Evolutionary conservation across 1,140 invertebrate species (phyloP).

Genomic region (Diorhabda sublineata): DNA sequence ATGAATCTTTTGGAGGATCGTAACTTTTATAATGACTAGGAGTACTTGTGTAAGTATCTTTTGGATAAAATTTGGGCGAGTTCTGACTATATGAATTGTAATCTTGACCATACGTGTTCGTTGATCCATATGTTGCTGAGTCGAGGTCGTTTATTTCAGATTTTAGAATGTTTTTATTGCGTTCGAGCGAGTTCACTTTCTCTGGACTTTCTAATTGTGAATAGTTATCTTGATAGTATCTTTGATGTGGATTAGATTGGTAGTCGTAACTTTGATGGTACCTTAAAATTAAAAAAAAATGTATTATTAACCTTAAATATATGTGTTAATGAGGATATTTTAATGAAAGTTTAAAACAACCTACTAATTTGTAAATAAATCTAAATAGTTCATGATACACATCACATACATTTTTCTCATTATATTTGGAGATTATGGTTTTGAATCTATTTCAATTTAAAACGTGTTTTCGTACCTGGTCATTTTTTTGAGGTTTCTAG

Average conservation of each 20-base stretch:
- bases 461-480: no score
- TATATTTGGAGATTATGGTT: no score
- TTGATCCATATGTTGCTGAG: conserved; percentile 36
- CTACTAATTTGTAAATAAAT: no score
- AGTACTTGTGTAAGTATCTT: conserved; percentile 18
- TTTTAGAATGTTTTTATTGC: conserved; percentile 35
- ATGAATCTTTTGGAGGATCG: conserved; percentile 5
- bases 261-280: conserved; percentile 24
- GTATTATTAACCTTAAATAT: no score
- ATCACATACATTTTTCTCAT: no score
- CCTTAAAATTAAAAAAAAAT: conserved; percentile 4
- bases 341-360: no score
- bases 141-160: conserved; percentile 37
- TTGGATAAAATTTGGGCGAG: conserved; percentile 18
- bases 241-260: conserved; percentile 22
- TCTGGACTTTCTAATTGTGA: conserved; percentile 43
- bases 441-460: no score
- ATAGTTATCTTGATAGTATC: conserved; percentile 38
- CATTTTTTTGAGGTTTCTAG: no score
- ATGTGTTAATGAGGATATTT: no score
- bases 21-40: conserved; percentile 11
- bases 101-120: conserved; percentile 29
- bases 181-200: conserved; percentile 42
- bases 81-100: conserved; percentile 4
- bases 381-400: no score